Conservation (phyloP, 2,888 invertebrate species). For the Pammene fasciana region DNA sequence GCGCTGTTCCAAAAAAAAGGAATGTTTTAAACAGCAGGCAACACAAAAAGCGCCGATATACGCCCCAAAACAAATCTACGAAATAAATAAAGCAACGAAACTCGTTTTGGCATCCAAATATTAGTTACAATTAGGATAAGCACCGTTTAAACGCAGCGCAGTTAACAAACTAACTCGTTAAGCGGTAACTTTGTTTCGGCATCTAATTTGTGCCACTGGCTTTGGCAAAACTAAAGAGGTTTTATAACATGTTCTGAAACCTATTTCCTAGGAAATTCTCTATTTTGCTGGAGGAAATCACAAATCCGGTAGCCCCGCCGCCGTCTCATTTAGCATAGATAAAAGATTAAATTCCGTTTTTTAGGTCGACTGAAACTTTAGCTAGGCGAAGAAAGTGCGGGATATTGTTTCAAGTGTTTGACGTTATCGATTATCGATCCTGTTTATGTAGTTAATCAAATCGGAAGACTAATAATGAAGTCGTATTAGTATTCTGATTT, state of each 20-base stretch:
- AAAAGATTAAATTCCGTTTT: conserved; percentile 37
- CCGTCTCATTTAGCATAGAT: conserved; percentile 38
- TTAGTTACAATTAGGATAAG: conserved; percentile 18
- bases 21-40: background rate
- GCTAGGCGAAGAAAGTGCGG: background rate
- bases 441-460: too few relatives aligned
- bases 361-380: conserved; percentile 32
- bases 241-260: conserved; percentile 15
- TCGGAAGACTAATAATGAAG: too few relatives aligned
- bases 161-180: conserved; percentile 13
- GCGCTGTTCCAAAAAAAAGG: too few relatives aligned
- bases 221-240: background rate
- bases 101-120: conserved; percentile 13
- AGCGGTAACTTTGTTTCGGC: conserved; percentile 21
- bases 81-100: background rate
- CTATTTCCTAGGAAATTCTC: conserved; percentile 38
- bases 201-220: conserved; percentile 2
- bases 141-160: conserved; percentile 14
- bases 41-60: background rate
- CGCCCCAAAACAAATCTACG: too few relatives aligned
- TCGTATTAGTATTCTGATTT: too few relatives aligned
- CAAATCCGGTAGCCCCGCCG: conserved; percentile 21
- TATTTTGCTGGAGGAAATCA: conserved; percentile 38
- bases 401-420: conserved; percentile 5
- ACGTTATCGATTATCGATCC: background rate